Percentiles rank a stretch among this genome's conserved stretches.
Conservation (phyloP, 2,888 invertebrate genomes). For the Drosophila rubida region DNA sequence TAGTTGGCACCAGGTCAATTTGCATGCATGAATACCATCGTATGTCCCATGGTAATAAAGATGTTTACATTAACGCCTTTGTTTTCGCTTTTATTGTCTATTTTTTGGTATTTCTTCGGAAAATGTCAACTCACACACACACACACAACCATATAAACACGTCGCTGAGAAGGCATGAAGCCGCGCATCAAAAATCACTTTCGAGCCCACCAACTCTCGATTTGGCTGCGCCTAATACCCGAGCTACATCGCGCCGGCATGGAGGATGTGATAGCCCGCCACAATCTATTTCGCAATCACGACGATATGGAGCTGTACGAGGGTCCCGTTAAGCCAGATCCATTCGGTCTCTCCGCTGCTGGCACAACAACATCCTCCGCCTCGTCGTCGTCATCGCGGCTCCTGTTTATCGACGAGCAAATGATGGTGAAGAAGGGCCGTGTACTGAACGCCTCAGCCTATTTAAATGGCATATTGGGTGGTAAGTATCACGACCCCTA, state of each 20-base stretch:
- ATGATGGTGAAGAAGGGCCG: conserved; percentile 82
- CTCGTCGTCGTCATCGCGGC: conserved; percentile 70
- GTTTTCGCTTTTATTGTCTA: conserved; percentile 20
- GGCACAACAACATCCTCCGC: conserved; percentile 41
- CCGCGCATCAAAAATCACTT: conserved; percentile 96
- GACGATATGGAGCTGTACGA: conserved; percentile 95
- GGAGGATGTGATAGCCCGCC: conserved; percentile 94
- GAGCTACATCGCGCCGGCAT: conserved; percentile 95
- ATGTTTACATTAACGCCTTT: conserved; percentile 54
- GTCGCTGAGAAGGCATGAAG: conserved; percentile 90
- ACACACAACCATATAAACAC: no score
- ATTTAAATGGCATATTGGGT: conserved; percentile 82
- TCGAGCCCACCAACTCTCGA: conserved; percentile 96
- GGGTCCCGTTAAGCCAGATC: conserved; percentile 94
- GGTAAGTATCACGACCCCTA: conserved; percentile 77
- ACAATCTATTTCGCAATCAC: conserved; percentile 95
- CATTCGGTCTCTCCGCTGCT: conserved; percentile 85
- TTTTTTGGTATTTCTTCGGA: conserved; percentile 17
- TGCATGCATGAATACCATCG: conserved; percentile 50
- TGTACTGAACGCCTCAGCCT: conserved; percentile 74
- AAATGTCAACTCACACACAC: conserved; percentile 6
- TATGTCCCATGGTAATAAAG: conserved; percentile 35
- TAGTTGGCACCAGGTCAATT: conserved; percentile 56
- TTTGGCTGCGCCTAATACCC: conserved; percentile 97
- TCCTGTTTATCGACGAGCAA: conserved; percentile 83